phyloP scores from a whole-genome alignment of 2,797 vertebrate species.

The Melanotaenia nigrans region DNA sequence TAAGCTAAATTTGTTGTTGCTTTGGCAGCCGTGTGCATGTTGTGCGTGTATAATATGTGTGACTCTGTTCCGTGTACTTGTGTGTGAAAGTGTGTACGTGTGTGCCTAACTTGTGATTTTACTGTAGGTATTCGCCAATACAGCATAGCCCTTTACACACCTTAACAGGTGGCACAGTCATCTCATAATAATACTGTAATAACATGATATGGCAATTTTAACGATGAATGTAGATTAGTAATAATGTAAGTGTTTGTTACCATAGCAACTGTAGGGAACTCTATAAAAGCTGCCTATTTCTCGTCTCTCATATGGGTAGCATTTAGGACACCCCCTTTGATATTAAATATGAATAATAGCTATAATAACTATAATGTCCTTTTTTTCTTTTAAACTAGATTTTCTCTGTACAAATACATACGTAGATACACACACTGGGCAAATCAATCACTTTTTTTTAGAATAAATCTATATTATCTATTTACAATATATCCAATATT shows the following conservation, averaged over 20 bases:
- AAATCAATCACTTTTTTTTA: slow-evolving; percentile 68
- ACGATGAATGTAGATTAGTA: slow-evolving; percentile 64
- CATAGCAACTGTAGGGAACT: slow-evolving; percentile 71
- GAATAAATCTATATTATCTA: slow-evolving; percentile 81
- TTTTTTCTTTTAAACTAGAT: slow-evolving; percentile 81
- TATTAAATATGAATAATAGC: slow-evolving; percentile 70
- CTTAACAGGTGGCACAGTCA: slow-evolving; percentile 65
- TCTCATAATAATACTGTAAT: slow-evolving; percentile 65
- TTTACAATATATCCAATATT: slow-evolving; percentile 81
- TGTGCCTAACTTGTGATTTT: slow-evolving; percentile 36
- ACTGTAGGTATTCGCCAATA: slow-evolving; percentile 68
- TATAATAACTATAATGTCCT: slow-evolving; percentile 73
- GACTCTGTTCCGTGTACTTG: slow-evolving; percentile 4
- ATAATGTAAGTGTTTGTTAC: slow-evolving; percentile 69
- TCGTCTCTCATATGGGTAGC: slow-evolving; percentile 63
- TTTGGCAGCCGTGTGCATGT: slow-evolving; percentile 68
- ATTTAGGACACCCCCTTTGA: slow-evolving; percentile 63
- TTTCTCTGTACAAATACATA: slow-evolving; percentile 83
- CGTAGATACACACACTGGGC: slow-evolving; percentile 76
- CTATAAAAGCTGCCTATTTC: slow-evolving; percentile 78
- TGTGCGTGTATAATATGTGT: slow-evolving; percentile 32
- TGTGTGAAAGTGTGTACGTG: slow-evolving; percentile 19
- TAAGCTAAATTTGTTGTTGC: slow-evolving; percentile 54
- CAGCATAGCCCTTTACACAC: slow-evolving; percentile 81
- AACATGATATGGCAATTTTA: slow-evolving; percentile 61